Evolutionary conservation across 1,140 invertebrate species (phyloP), one percentile per base, ranked within the genome.

Genomic region (Drosophila grimshawi): DNA sequence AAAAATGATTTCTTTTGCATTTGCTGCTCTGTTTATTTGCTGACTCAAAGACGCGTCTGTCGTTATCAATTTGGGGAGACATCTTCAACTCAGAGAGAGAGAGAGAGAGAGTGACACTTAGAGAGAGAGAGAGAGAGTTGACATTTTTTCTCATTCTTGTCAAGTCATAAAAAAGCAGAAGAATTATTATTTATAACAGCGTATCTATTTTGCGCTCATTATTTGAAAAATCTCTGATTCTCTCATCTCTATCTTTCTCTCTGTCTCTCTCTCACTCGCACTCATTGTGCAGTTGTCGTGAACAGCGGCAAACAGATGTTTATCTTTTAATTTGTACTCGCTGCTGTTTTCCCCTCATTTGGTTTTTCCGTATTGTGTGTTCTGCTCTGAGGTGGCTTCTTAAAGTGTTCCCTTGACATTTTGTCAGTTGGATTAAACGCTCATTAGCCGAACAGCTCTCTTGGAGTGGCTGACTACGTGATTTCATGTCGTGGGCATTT

Each of bases 341-440:
- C 11, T 55, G 33, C 41, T 53, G 7, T 2, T 29, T 30, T 56
- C 41, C 30, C 48, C 62, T 37, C 64, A 39, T 49, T 66, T 48
- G 45, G 45, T 46, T 55, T 32, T 55, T n/a, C 46, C 53, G 53
- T 5, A 56, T 56, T 29, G 27, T 39, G 10, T 43, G 39, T 43
- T 43, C 10, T 19, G 10, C n/a, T 43, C 5, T n/a, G 49, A 67
- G 70, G 70, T 74, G 65, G 56, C 45, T 51, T 69, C 65, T 51
- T 41, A 62, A 74, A 74, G 71, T 69, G 65, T 69, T 74, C 57
- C 65, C 71, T 74, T 74, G 71, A 74, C 71, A 74, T 74, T 74
- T 73, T 74, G 71, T 69, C 65, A 74, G 59, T 51, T 49, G 71
- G 51, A 68, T 73, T 68, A 73, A 68, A 61, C 52, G 71, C 71